phyloP scores from a whole-genome alignment of 2,797 vertebrate genomes.

The Esox lucius region DNA sequence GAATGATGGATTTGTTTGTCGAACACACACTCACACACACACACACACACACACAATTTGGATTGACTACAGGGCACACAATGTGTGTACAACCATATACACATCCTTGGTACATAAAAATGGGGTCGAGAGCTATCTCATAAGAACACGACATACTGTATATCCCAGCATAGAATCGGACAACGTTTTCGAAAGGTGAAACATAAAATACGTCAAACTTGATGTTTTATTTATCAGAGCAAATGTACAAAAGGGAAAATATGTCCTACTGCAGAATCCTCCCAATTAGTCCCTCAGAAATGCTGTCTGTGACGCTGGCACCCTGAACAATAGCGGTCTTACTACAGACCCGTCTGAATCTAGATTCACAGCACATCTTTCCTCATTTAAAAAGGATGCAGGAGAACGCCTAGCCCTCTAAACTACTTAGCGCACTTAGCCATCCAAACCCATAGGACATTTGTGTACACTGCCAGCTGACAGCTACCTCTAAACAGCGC shows the following conservation, averaged over 20 bases:
- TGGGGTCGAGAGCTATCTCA: not conserved
- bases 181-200: slow-evolving; percentile 30
- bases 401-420: slow-evolving; percentile 33
- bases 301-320: slow-evolving; percentile 38
- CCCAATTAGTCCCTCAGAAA: slow-evolving; percentile 53
- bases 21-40: slow-evolving; percentile 8
- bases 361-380: slow-evolving; percentile 44
- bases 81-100: not conserved
- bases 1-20: slow-evolving; percentile 33
- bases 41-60: slow-evolving; percentile 8
- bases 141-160: not conserved
- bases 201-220: slow-evolving; percentile 20
- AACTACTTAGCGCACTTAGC: slow-evolving; percentile 41
- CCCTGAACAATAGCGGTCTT: slow-evolving; percentile 47
- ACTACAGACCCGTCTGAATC: slow-evolving; percentile 45
- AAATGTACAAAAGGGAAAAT: slow-evolving; percentile 56
- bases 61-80: not conserved
- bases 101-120: not conserved
- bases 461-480: not conserved
- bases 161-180: slow-evolving; percentile 10
- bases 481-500: slow-evolving; percentile 38
- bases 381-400: slow-evolving; percentile 49
- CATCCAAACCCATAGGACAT: slow-evolving; percentile 42
- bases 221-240: slow-evolving; percentile 67
- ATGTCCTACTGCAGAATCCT: slow-evolving; percentile 42